Percentiles rank a stretch among this genome's conserved stretches.
These are phyloP conservation scores for Halichondria panicea DNA, from an alignment of 37 sponge, comb jelly and placozoan genomes.

Conservation along the genomic window DNA sequence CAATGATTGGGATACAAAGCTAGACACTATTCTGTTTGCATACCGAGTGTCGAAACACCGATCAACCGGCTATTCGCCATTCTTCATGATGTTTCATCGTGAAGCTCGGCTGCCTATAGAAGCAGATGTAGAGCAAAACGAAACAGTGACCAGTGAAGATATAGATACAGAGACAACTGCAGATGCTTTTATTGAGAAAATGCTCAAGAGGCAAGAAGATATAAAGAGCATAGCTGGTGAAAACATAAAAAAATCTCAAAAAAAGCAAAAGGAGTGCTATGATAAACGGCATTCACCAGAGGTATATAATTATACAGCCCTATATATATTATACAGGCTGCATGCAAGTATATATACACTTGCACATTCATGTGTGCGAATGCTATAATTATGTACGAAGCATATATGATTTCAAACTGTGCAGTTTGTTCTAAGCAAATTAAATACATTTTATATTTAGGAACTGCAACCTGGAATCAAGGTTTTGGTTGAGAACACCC, in stretches of 20 bases:
- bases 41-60: slow-evolving; percentile 34
- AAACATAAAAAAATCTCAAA: slow-evolving; percentile 17
- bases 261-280: slow-evolving; percentile 17
- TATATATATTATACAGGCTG: neutral
- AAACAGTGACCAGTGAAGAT: neutral
- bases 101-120: slow-evolving; percentile 20
- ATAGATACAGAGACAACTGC: neutral
- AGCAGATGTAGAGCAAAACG: neutral
- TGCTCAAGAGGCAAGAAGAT: neutral
- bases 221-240: neutral
- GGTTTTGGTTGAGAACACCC: slow-evolving; percentile 38
- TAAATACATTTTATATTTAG: neutral
- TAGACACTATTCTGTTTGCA: slow-evolving; percentile 37
- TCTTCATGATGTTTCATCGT: slow-evolving; percentile 18
- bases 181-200: neutral
- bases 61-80: slow-evolving; percentile 38
- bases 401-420: neutral
- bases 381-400: no score
- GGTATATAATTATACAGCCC: neutral
- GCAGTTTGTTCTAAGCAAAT: neutral
- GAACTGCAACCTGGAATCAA: neutral
- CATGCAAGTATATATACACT: no score
- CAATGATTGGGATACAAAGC: slow-evolving; percentile 37
- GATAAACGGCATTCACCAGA: neutral
- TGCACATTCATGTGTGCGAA: no score